Conservation (phyloP, 1,140 invertebrate genomes). For the Leucophenga varia region DNA sequence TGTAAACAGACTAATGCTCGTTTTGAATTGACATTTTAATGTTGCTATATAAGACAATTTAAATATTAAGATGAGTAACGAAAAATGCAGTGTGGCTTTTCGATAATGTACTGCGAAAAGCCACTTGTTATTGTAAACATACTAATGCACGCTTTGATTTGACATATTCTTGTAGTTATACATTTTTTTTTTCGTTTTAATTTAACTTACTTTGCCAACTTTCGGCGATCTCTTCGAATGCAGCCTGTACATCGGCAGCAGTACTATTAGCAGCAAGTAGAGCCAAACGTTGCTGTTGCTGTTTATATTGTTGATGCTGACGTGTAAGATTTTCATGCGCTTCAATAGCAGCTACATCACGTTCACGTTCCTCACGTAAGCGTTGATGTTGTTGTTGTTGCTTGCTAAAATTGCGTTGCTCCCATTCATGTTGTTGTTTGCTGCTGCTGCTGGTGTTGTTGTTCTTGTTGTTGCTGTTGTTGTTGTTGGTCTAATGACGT, state of each 20-base stretch:
- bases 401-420: conserved; percentile 22
- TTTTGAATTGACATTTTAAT: too few relatives aligned
- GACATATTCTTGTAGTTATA: too few relatives aligned
- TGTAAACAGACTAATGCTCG: too few relatives aligned
- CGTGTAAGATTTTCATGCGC: conserved; percentile 32
- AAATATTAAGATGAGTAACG: too few relatives aligned
- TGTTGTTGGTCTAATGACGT: conserved; percentile 35
- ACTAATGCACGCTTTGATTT: too few relatives aligned
- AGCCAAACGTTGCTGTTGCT: conserved; percentile 8
- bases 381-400: conserved; percentile 42
- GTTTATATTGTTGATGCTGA: conserved; percentile 17
- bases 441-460: not conserved
- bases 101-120: too few relatives aligned
- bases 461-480: conserved; percentile 11
- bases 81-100: too few relatives aligned
- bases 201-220: conserved; percentile 62
- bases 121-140: too few relatives aligned
- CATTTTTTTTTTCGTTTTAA: too few relatives aligned
- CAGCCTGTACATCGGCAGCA: conserved; percentile 67
- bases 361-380: conserved; percentile 35
- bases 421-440: conserved; percentile 19
- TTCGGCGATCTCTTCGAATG: conserved; percentile 77
- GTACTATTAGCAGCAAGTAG: conserved; percentile 1
- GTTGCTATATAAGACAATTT: too few relatives aligned
- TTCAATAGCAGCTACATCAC: conserved; percentile 25